A percentile compares a stretch with the other conserved stretches of the same genome.
phyloP scores from a whole-genome alignment of 2,888 invertebrate species.

The Brachypalpus laphriformis region DNA sequence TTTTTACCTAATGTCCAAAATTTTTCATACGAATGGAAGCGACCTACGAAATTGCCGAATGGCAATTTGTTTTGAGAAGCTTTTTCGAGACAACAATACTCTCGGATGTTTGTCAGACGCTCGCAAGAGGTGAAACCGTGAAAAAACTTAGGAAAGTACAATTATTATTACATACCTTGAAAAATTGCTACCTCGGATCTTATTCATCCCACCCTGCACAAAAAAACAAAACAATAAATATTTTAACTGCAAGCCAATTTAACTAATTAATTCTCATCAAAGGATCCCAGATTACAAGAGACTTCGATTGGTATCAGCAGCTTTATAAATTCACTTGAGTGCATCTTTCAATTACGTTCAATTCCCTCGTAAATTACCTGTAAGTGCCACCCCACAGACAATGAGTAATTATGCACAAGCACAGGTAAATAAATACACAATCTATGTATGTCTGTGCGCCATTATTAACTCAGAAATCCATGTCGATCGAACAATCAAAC shows the following conservation, averaged over 20 bases:
- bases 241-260: background rate
- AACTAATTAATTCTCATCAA: background rate
- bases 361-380: constrained; percentile 18
- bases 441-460: background rate
- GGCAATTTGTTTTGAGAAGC: no score
- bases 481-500: constrained; percentile 30
- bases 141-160: no score
- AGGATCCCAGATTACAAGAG: background rate
- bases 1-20: no score
- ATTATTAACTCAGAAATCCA: background rate
- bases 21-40: no score
- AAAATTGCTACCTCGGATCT: no score
- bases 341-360: constrained; percentile 18
- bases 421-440: background rate
- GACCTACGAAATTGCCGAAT: no score
- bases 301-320: background rate
- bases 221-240: no score
- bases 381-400: background rate
- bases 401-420: constrained; percentile 25
- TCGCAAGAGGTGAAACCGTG: no score
- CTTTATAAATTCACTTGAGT: constrained; percentile 12
- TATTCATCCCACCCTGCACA: no score
- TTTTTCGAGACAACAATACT: no score
- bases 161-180: no score
- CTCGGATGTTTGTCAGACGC: no score